Conservation (phyloP, 2,113 vertebrate genomes). For the Hepsetus odoe region DNA sequence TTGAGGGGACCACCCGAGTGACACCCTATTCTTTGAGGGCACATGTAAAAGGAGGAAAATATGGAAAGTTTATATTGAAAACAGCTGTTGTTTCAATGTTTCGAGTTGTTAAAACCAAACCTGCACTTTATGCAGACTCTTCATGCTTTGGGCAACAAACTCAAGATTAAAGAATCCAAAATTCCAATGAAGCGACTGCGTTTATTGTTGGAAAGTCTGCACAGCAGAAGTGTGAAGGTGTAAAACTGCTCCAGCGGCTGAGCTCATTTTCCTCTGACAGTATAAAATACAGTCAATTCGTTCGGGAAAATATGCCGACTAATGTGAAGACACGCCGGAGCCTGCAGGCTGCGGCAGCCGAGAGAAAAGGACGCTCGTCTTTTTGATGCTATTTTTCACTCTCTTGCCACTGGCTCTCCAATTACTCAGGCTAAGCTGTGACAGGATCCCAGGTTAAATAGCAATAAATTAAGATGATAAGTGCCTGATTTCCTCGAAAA, state of each 20-base stretch:
- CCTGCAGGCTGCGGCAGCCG: slow-evolving; percentile 16
- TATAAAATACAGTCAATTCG: slow-evolving; percentile 47
- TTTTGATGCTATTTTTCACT: slow-evolving; percentile 52
- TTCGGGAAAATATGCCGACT: slow-evolving; percentile 22
- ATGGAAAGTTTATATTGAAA: no score
- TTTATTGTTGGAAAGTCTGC: no score
- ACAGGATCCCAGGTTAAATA: slow-evolving; percentile 33
- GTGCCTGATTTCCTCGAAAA: slow-evolving; percentile 8
- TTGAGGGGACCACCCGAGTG: no score
- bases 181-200: no score
- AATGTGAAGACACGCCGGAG: slow-evolving; percentile 30
- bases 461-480: slow-evolving; percentile 52
- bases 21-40: no score
- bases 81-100: no score
- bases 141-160: no score
- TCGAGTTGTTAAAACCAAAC: no score
- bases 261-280: slow-evolving; percentile 26
- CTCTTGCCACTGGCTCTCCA: slow-evolving; percentile 46
- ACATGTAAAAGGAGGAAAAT: no score
- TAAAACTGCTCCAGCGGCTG: not conserved
- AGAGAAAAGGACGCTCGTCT: slow-evolving; percentile 35
- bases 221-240: no score
- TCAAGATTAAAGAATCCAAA: no score
- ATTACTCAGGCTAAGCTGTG: slow-evolving; percentile 39
- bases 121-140: no score